Conservation (phyloP, 2,888 invertebrate species). For the Spatulosminthurus flaviceps region DNA sequence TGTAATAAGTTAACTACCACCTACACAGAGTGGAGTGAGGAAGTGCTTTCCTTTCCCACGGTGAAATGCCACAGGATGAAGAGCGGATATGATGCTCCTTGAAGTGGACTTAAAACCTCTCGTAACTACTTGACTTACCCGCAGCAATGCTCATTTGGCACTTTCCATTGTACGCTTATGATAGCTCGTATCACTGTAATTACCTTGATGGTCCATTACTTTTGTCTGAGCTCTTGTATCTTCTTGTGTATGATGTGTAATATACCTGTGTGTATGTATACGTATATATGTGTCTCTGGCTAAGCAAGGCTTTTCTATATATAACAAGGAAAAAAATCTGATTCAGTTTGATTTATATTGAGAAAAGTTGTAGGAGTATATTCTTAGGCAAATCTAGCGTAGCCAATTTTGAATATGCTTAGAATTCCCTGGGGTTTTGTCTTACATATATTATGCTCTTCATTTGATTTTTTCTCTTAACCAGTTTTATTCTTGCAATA, state of each 20-base stretch:
- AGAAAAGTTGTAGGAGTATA: not conserved
- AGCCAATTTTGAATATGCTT: not conserved
- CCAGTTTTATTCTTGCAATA: not conserved
- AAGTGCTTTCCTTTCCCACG: constrained; percentile 64
- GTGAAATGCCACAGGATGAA: constrained; percentile 62
- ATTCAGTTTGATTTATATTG: constrained; percentile 11
- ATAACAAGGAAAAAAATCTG: not conserved
- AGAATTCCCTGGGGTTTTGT: not conserved
- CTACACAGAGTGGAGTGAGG: constrained; percentile 57
- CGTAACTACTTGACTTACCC: constrained; percentile 42
- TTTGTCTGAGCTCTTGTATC: not conserved
- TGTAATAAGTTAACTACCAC: constrained; percentile 51
- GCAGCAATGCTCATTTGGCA: constrained; percentile 42
- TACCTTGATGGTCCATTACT: constrained; percentile 31
- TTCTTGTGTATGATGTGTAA: too few relatives aligned
- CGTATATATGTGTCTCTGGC: not conserved
- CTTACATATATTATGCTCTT: not conserved
- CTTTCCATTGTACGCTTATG: constrained; percentile 43
- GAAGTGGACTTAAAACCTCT: constrained; percentile 44
- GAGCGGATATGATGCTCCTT: constrained; percentile 63
- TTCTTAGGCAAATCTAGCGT: constrained; percentile 17
- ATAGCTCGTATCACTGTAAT: constrained; percentile 44
- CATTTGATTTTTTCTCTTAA: not conserved
- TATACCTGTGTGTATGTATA: too few relatives aligned
- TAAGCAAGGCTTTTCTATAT: not conserved